A percentile compares a stretch with the other conserved stretches of the same genome.
These are phyloP conservation scores for Pampus argenteus DNA, from an alignment of 2,797 vertebrate genomes.

Conservation along the genomic window DNA sequence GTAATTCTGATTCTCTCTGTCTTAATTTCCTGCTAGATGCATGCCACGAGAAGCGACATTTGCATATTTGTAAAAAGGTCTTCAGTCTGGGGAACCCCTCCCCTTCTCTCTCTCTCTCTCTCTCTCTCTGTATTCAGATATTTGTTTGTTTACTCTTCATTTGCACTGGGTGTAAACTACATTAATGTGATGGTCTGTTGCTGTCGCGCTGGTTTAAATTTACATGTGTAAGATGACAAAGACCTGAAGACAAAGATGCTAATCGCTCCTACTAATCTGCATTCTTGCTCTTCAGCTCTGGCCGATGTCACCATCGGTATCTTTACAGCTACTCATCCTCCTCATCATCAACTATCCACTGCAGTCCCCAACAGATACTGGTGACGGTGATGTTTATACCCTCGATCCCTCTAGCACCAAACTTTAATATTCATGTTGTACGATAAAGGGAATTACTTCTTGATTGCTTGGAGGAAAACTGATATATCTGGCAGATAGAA, in stretches of 20 bases:
- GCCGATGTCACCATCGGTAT: constrained; percentile 50
- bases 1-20: constrained; percentile 66
- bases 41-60: constrained; percentile 65
- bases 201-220: constrained; percentile 62
- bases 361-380: constrained; percentile 73
- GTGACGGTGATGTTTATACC: constrained; percentile 64
- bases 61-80: constrained; percentile 74
- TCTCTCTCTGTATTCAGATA: constrained; percentile 47
- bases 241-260: constrained; percentile 69
- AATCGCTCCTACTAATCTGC: constrained; percentile 62
- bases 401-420: constrained; percentile 68
- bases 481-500: constrained; percentile 82
- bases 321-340: constrained; percentile 62
- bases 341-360: constrained; percentile 60
- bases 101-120: constrained; percentile 30
- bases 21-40: constrained; percentile 77
- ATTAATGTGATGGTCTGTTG: constrained; percentile 69
- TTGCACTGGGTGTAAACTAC: constrained; percentile 77
- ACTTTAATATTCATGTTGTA: constrained; percentile 81
- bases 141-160: constrained; percentile 78
- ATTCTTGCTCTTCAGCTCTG: constrained; percentile 48
- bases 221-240: constrained; percentile 66
- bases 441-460: constrained; percentile 83
- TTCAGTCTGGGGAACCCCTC: constrained; percentile 59
- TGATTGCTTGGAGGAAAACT: constrained; percentile 80